Conservation (phyloP, 2,888 invertebrate genomes). For the Lasioglossum oenotherae region DNA sequence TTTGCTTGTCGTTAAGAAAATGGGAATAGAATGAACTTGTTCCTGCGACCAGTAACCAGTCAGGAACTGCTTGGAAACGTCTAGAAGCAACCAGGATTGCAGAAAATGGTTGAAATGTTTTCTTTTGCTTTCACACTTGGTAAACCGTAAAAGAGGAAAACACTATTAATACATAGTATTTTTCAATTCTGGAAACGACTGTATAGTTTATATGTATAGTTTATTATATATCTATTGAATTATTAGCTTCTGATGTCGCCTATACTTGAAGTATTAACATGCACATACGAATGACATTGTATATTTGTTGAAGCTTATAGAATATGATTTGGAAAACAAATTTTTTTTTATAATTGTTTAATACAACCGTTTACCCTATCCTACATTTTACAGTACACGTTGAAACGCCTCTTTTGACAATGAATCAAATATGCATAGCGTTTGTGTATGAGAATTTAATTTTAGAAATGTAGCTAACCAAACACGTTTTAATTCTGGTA, state of each 20-base stretch:
- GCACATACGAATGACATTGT: neutral
- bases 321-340: conserved; percentile 11
- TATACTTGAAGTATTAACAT: neutral
- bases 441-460: neutral
- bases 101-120: neutral
- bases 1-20: neutral
- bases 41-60: neutral
- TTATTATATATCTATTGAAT: neutral
- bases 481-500: neutral
- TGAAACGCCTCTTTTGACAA: neutral
- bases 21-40: neutral
- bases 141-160: neutral
- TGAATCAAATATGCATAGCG: neutral
- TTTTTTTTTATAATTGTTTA: neutral
- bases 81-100: neutral
- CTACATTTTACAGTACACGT: neutral
- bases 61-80: neutral
- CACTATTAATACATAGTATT: neutral
- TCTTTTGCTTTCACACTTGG: neutral
- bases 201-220: neutral
- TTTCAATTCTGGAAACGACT: neutral
- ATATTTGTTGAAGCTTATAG: conserved; percentile 9
- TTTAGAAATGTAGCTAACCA: neutral
- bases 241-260: neutral
- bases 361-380: neutral